Conservation (phyloP, 2,113 vertebrate species). For the Sceloporus undulatus region DNA sequence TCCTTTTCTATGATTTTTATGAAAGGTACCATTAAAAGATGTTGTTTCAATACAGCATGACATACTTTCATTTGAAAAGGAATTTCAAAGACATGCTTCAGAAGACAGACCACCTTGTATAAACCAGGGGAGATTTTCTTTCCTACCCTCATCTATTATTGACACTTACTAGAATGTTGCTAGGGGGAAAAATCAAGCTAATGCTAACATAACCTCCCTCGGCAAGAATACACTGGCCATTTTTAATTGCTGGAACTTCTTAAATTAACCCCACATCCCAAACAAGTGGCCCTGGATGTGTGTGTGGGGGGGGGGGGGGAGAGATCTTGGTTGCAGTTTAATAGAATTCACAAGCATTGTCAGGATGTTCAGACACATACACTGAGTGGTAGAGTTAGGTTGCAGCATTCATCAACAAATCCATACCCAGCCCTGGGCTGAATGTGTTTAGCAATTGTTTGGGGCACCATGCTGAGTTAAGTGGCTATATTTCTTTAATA, state of each 20-base stretch:
- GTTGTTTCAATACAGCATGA: conserved; percentile 19
- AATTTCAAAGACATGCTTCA: conserved; percentile 33
- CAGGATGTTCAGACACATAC: background rate
- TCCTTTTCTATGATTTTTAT: conserved; percentile 9
- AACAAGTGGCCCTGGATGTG: too few species aligned
- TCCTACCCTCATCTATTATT: conserved; percentile 17
- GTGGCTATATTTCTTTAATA: too few species aligned
- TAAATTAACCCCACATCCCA: background rate
- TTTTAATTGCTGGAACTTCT: background rate
- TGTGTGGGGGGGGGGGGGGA: too few species aligned
- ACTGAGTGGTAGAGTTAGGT: too few species aligned
- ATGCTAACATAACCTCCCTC: background rate
- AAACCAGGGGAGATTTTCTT: background rate
- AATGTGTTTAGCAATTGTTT: too few species aligned
- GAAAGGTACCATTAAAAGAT: conserved; percentile 11
- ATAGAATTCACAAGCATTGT: background rate
- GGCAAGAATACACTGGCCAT: background rate
- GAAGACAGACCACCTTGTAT: background rate
- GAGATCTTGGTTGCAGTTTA: background rate
- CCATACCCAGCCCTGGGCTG: too few species aligned
- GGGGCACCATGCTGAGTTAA: too few species aligned
- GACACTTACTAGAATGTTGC: background rate
- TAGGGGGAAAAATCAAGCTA: background rate
- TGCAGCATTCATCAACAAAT: too few species aligned
- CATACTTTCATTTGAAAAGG: conserved; percentile 27